Base-by-base conservation (phyloP, 1,140 invertebrate genomes). In the Leucophenga varia region DNA sequence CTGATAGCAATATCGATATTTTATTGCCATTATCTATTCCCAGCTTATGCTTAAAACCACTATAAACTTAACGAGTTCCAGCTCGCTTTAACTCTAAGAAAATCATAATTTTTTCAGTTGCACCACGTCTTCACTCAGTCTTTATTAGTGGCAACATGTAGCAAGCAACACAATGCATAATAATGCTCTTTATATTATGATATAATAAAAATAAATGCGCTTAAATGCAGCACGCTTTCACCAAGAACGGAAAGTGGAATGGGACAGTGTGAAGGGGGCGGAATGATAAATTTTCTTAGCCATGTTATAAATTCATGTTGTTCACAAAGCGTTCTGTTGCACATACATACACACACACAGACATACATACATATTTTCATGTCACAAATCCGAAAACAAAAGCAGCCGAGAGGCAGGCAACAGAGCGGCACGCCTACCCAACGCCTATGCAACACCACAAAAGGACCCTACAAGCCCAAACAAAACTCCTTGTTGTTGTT, bases 221-320 rank as follows among this genome's bases (percentile, higher is more conserved):
- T 53, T 54, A 60, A 60, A 59, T 53, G 46, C 40, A 35, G 41
- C 20, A 16, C 25, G 22, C 13, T 19, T 30, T 41, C 31, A n/a
- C n/a, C n/a, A n/a, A n/a, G n/a, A n/a, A n/a, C n/a, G n/a, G n/a
- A n/a, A n/a, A n/a, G n/a, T n/a, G n/a, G n/a, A n/a, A n/a, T n/a
- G n/a, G n/a, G n/a, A n/a, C n/a, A n/a, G n/a, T n/a, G n/a, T n/a
- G n/a, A n/a, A 31, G 40, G 17, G 20, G 9, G 31, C 25, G 12
- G 46, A 32, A 49, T 49, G 43, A 57, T 59, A 54, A 49, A 52
- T 57, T 46, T 60, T 31, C 54, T 48, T 43, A 32, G 45, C 31
- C 41, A 18, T 42, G 57, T 45, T 51, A 45, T 56, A 61, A 61
- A 61, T 61, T 54, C 39, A 56, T 51, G 45, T 49, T 50, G n/a